Evolutionary conservation across 2,888 invertebrate genomes (phyloP).

Genomic region (Saturnia pavonia): DNA sequence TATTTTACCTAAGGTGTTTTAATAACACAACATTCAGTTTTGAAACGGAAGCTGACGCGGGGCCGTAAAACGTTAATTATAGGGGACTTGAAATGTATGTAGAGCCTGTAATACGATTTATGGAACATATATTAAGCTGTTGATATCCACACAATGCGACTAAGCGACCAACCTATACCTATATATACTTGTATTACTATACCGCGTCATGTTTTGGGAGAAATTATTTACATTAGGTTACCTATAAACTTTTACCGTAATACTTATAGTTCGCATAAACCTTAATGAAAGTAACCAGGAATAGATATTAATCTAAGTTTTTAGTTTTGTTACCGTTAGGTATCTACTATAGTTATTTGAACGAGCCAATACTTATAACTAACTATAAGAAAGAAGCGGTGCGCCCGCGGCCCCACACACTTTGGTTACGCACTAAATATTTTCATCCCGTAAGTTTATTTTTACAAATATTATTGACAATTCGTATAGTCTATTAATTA

Average conservation of each 20-base stretch:
- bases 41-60: slow-evolving; percentile 16
- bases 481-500: no score
- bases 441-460: no score
- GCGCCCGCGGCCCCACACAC: no score
- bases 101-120: slow-evolving; percentile 49
- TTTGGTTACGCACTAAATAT: no score
- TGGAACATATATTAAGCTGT: slow-evolving; percentile 33
- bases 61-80: slow-evolving; percentile 31
- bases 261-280: not conserved
- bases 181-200: no score
- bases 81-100: slow-evolving; percentile 33
- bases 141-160: not conserved
- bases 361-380: no score
- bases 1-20: not conserved
- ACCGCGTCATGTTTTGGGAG: not conserved
- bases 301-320: no score
- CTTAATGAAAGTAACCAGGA: no score
- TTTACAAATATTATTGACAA: no score
- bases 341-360: not conserved
- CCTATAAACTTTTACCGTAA: no score
- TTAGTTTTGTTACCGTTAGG: not conserved
- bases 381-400: no score
- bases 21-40: slow-evolving; percentile 16
- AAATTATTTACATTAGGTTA: not conserved
- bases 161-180: no score